Conservation (phyloP, 2,888 invertebrate species). For the Bimastos eiseni region DNA sequence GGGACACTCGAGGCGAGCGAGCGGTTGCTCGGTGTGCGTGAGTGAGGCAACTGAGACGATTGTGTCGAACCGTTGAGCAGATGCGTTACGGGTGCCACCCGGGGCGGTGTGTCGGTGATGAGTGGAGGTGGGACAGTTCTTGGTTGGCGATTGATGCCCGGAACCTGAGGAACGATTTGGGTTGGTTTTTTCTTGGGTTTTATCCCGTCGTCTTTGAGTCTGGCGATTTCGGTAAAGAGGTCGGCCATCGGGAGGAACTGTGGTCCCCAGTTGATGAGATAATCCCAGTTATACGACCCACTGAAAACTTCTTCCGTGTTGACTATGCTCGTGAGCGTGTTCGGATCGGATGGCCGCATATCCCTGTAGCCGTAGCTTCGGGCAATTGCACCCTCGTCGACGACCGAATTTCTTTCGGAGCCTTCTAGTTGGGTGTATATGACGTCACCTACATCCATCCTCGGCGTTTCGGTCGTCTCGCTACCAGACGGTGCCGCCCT, state of each 20-base stretch:
- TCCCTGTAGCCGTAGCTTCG: background rate
- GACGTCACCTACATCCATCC: slow-evolving; percentile 32
- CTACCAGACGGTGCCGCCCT: background rate
- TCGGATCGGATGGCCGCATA: slow-evolving; percentile 44
- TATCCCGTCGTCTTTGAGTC: slow-evolving; percentile 79
- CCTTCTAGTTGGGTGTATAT: slow-evolving; percentile 51
- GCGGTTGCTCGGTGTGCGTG: background rate
- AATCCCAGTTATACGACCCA: slow-evolving; percentile 97
- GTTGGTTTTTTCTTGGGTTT: slow-evolving; percentile 57
- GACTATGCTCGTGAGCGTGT: slow-evolving; percentile 71
- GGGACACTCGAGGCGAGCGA: slow-evolving; percentile 8
- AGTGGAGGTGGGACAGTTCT: slow-evolving; percentile 33
- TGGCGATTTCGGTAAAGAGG: slow-evolving; percentile 94
- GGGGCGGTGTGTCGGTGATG: slow-evolving; percentile 39
- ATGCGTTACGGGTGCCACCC: slow-evolving; percentile 27
- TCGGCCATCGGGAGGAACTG: slow-evolving; percentile 96
- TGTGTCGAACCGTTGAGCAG: background rate
- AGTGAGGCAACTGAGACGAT: background rate
- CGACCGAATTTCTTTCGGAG: background rate
- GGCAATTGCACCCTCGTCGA: background rate
- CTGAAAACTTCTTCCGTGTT: slow-evolving; percentile 89
- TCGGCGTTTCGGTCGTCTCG: slow-evolving; percentile 55
- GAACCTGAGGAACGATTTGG: slow-evolving; percentile 38
- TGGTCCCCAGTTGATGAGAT: slow-evolving; percentile 90
- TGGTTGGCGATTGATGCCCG: background rate